phyloP scores from a whole-genome alignment of 2,888 invertebrate species.

The Eremobia ochroleuca region DNA sequence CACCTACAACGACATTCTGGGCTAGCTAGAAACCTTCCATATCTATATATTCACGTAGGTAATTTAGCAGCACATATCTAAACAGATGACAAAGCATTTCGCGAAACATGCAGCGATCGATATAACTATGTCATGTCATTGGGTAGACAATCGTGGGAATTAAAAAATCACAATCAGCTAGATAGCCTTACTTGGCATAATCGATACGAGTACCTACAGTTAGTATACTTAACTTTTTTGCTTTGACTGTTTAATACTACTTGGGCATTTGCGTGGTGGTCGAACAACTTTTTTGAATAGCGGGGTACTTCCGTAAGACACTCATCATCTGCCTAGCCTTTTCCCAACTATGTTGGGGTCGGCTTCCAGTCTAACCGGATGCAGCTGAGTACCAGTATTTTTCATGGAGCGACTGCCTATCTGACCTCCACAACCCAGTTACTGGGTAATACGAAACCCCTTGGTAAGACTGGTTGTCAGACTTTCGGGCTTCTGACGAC shows the following conservation, averaged over 20 bases:
- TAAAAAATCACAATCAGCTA: constrained; percentile 40
- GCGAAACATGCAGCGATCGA: constrained; percentile 48
- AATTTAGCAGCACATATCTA: constrained; percentile 35
- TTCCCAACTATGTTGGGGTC: too few species aligned
- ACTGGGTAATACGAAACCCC: too few species aligned
- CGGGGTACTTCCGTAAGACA: too few species aligned
- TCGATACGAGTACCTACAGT: too few species aligned
- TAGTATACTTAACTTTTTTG: constrained; percentile 33
- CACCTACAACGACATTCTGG: background rate
- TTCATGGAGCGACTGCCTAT: too few species aligned
- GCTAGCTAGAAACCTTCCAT: constrained; percentile 5
- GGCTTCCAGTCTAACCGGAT: too few species aligned
- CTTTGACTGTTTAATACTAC: constrained; percentile 9
- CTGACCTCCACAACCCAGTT: too few species aligned
- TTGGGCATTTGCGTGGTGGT: background rate
- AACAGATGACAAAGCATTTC: constrained; percentile 55
- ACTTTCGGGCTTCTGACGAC: too few species aligned
- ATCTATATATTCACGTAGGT: constrained; percentile 10
- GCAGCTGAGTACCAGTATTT: too few species aligned
- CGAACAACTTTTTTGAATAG: background rate
- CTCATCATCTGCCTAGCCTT: too few species aligned
- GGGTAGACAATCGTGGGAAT: constrained; percentile 55
- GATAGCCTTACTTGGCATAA: constrained; percentile 48
- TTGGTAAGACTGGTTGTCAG: too few species aligned
- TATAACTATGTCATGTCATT: constrained; percentile 54